Evolutionary conservation across 2,888 invertebrate genomes (phyloP).

Genomic region (Ophraella communa): DNA sequence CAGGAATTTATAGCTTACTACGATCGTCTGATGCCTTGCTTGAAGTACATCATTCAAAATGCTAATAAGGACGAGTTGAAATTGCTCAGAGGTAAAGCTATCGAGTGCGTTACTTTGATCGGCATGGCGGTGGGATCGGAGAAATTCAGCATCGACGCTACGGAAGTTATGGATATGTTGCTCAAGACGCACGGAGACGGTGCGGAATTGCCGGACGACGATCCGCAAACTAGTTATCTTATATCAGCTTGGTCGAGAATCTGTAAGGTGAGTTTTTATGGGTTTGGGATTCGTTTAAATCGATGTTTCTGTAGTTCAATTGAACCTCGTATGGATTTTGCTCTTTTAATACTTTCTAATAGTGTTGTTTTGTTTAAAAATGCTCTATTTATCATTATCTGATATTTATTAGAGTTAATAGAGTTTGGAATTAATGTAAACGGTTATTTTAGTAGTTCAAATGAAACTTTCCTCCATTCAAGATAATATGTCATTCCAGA

Average conservation of each 20-base stretch:
- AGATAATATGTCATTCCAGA: no score
- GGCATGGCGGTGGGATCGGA: constrained; percentile 85
- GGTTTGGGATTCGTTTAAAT: no score
- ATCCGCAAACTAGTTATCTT: constrained; percentile 96
- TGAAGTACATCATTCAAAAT: constrained; percentile 96
- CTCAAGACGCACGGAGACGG: constrained; percentile 88
- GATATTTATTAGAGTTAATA: no score
- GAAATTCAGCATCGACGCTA: constrained; percentile 89
- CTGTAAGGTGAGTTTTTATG: constrained; percentile 85
- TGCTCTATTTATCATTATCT: no score
- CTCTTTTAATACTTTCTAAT: no score
- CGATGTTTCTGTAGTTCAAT: no score
- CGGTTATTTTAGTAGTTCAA: no score
- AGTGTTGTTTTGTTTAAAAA: no score
- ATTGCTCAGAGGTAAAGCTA: constrained; percentile 95
- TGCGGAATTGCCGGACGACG: constrained; percentile 84
- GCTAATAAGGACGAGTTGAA: constrained; percentile 87
- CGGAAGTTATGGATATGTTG: constrained; percentile 94
- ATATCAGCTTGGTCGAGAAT: constrained; percentile 99
- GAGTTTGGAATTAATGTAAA: no score
- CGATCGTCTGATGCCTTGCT: constrained; percentile 89
- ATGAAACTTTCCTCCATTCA: no score
- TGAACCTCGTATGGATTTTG: no score
- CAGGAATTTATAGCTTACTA: constrained; percentile 95
- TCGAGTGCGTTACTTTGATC: constrained; percentile 98